A percentile compares a stretch with the other conserved stretches of the same genome.
phyloP scores from a whole-genome alignment of 1,140 invertebrate genomes.

The Microplitis demolitor region DNA sequence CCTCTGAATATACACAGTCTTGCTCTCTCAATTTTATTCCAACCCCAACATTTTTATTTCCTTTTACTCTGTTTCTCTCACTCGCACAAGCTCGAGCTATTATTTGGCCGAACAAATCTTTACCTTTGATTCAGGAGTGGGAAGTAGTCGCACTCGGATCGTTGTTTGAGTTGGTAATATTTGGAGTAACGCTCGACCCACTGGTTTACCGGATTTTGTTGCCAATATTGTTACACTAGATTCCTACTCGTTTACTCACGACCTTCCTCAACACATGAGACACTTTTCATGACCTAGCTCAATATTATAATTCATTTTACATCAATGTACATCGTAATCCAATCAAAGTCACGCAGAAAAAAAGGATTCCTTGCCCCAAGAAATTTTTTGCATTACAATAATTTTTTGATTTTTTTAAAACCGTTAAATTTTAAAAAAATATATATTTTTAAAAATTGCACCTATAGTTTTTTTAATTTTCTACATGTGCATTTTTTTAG shows the following conservation, averaged over 20 bases:
- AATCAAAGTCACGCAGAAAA: neutral
- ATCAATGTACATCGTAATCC: neutral
- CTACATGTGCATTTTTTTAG: too few relatives aligned
- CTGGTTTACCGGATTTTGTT: conserved; percentile 52
- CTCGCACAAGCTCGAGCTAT: conserved; percentile 42
- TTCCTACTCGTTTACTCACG: conserved; percentile 32
- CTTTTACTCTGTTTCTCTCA: conserved; percentile 38
- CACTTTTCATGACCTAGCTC: conserved; percentile 18
- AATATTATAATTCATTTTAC: conserved; percentile 22
- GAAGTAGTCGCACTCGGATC: conserved; percentile 40
- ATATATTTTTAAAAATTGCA: too few relatives aligned
- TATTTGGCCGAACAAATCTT: conserved; percentile 54
- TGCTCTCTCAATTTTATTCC: too few relatives aligned
- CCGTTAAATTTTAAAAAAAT: too few relatives aligned
- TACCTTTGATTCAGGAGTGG: conserved; percentile 48
- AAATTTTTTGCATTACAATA: neutral
- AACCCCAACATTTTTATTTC: conserved; percentile 30
- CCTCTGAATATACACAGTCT: too few relatives aligned
- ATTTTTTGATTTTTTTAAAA: too few relatives aligned
- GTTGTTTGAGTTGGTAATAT: conserved; percentile 56
- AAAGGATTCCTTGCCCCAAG: neutral
- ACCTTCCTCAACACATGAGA: conserved; percentile 24
- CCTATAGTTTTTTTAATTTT: too few relatives aligned
- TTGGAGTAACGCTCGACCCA: conserved; percentile 52
- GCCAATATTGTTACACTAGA: conserved; percentile 50